A percentile compares a stretch with the other conserved stretches of the same genome.
Conservation (phyloP, 2,888 invertebrate species). For the Hypselothyrea guttata region DNA sequence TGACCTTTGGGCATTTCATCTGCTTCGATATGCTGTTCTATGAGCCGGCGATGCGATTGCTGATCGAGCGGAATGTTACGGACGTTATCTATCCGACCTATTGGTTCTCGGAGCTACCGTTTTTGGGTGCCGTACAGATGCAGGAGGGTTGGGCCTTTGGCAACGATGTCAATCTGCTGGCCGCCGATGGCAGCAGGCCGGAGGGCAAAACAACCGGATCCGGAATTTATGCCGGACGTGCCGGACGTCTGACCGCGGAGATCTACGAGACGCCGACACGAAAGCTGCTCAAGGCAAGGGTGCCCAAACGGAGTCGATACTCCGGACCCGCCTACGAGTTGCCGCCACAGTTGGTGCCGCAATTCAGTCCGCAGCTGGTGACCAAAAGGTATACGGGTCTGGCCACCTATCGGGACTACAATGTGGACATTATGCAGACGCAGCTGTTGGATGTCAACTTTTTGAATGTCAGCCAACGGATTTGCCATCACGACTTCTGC, state of each 20-base stretch:
- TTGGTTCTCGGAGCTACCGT: conserved; percentile 93
- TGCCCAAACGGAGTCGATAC: conserved; percentile 61
- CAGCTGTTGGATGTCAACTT: conserved; percentile 49
- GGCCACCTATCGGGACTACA: conserved; percentile 69
- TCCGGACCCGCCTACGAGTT: conserved; percentile 1
- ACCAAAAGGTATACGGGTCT: conserved; percentile 58
- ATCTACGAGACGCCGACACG: conserved; percentile 61
- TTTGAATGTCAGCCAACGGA: conserved; percentile 1
- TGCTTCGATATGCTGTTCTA: conserved; percentile 93
- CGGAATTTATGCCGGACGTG: conserved; percentile 84
- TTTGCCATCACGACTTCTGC: conserved; percentile 70
- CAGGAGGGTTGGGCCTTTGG: conserved; percentile 86
- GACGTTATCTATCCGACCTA: conserved; percentile 85
- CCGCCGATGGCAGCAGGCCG: conserved; percentile 85
- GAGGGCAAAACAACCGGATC: conserved; percentile 84
- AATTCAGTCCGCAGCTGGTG: conserved; percentile 49
- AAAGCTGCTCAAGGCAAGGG: conserved; percentile 62
- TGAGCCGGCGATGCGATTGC: conserved; percentile 85
- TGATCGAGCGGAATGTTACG: conserved; percentile 66
- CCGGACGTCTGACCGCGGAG: conserved; percentile 71
- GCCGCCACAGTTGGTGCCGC: conserved; percentile 34
- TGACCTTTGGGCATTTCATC: conserved; percentile 90
- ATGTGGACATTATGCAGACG: conserved; percentile 70
- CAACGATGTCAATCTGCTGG: conserved; percentile 85
- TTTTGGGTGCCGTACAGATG: conserved; percentile 83